Evolutionary conservation across 2,113 vertebrate genomes (phyloP), one percentile per base, ranked within the genome.

Genomic region (Pomatostomus ruficeps): DNA sequence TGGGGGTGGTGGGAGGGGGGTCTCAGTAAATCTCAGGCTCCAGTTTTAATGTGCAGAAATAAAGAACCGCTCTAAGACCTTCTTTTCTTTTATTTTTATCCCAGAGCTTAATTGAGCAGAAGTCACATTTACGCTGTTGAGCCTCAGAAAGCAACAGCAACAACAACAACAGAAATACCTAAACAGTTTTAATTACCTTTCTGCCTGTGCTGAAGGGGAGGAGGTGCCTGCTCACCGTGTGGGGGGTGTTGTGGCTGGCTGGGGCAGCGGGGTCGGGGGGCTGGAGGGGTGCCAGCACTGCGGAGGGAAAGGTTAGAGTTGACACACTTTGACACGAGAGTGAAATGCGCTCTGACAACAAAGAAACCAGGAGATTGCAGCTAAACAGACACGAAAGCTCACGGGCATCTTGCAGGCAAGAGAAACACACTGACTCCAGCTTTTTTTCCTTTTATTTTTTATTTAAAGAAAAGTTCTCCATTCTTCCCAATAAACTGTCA

Each of bases 141-240:
- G 52, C 97, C 91, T 88, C 89, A 58, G 95, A 90, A 97, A 96
- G 95, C 95, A 85, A 6, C 59, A 68, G 18, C 76, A 58, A 5
- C 72, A 71, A 33, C 72, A 83, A 58, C 78, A 67, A 54, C 79
- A 89, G 61, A 70, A 97, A 96, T 82, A 97, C 93, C 96, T 92
- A 80, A 96, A 95, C 88, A 91, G 96, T 94, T 96, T 93, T 96
- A 97, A 98, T 98, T 97, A 96, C 97, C 95, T 97, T 94, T 95
- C 96, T 43, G 91, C 72, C 7, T 35, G n/a, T 28, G 85, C 61
- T 88, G 96, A 49, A 49, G 88, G 88, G 76, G 83, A 79, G 93
- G 88, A 70, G 61, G 43, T 55, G 95, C 78, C 46, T 77, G 92
- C 94, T 96, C 35, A 8, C 94, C 93, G 11, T 49, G 94, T 49